Evolutionary conservation across 2,113 vertebrate genomes (phyloP).

Genomic region (Xiphophorus hellerii): DNA sequence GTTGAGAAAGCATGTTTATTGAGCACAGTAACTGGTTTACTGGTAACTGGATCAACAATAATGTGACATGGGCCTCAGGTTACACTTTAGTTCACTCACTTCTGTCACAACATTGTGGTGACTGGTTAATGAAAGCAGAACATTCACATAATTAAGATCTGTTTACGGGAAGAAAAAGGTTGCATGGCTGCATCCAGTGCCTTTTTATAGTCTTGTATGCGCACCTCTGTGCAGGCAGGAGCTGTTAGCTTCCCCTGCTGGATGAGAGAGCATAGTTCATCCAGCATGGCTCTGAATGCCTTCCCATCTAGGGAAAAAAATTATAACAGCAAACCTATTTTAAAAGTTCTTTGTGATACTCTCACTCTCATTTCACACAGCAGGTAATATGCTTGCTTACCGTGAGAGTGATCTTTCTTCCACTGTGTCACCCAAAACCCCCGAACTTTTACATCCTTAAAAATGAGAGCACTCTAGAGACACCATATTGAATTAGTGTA

Average conservation of each 20-base stretch:
- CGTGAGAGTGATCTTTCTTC: constrained; percentile 83
- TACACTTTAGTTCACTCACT: not conserved
- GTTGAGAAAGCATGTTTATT: constrained; percentile 45
- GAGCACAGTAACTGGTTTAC: constrained; percentile 9
- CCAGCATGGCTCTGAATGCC: constrained; percentile 81
- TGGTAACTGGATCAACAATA: not conserved
- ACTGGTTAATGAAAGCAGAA: not conserved
- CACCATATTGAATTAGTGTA: not conserved
- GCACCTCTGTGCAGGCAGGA: constrained; percentile 82
- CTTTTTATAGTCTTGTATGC: constrained; percentile 80
- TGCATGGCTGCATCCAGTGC: constrained; percentile 85
- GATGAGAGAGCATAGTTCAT: constrained; percentile 84
- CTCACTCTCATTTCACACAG: not conserved
- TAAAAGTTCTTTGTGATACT: not conserved
- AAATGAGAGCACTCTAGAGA: constrained; percentile 91
- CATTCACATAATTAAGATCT: constrained; percentile 88
- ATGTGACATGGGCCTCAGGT: not conserved
- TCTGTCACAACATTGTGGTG: not conserved
- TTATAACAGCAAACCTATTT: not conserved
- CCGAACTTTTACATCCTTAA: constrained; percentile 87
- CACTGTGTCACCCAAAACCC: constrained; percentile 97
- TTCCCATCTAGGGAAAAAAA: constrained; percentile 59
- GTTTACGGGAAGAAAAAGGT: constrained; percentile 88
- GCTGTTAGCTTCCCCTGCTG: constrained; percentile 81
- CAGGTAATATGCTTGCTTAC: constrained; percentile 72